Base-by-base conservation (phyloP, 2,888 invertebrate genomes). In the Hydrotaea cyrtoneurina region DNA sequence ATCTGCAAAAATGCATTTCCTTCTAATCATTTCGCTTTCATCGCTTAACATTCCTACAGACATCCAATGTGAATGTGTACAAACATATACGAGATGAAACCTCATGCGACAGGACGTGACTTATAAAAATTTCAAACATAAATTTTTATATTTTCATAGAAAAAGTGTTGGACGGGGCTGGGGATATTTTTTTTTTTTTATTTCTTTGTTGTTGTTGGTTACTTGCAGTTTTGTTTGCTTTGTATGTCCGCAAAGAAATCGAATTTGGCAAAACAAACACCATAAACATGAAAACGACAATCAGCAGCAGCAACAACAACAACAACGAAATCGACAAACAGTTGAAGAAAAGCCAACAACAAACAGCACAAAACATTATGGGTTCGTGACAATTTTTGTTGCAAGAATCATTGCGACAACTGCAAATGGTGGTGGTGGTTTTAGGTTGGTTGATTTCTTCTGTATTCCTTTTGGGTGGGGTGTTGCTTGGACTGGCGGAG, bases 321-420 rank as follows among this genome's bases (percentile, higher is more conserved):
- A 8, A 71, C 66, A 84, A 81, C 74, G 80, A 81, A 84, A 84
- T 72, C 71, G 84, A 81, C n/a, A 84, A 84, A 78, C 84, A 80
- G 69, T 46, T 46, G 66, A 66, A 66, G 66, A 43, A 66, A 66
- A 66, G 13, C 43, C 66, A 66, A n/a, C 39, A 13, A 66, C 66
- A 15, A 46, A 23, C 46, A 66, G 15, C 11, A 15, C 50, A 75
- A 78, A 79, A 81, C 72, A 84, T 81, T 78, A 66, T 62, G 57
- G 79, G 72, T 81, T 84, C 84, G 84, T 84, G 84, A 84, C 84
- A 81, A 84, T 84, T 76, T 76, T 66, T 84, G 78, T 79, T 39
- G 77, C 81, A 84, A 84, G 81, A 84, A 84, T 76, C 76, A 78
- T 81, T 81, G 78, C 66, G 77, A 80, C 80, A 80, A 78, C 74